Evolutionary conservation across 2,797 vertebrate genomes (phyloP).

Genomic region (Cercopithecus diana): DNA sequence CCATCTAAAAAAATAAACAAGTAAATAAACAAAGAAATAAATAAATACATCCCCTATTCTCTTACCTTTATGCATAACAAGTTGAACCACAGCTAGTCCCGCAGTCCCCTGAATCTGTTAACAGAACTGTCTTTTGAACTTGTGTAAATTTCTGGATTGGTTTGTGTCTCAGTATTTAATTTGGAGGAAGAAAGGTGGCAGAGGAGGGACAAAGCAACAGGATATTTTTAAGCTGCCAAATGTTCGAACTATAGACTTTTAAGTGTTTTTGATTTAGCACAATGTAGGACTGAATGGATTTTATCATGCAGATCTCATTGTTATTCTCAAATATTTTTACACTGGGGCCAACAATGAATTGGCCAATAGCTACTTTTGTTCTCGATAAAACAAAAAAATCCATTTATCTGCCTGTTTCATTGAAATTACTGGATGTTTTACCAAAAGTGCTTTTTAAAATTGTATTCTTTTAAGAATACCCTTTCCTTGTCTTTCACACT

Average conservation of each 20-base stretch:
- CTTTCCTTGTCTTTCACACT: neutral
- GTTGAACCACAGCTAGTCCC: neutral
- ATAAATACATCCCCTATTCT: neutral
- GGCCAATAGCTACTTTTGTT: neutral
- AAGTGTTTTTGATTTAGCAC: neutral
- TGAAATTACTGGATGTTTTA: neutral
- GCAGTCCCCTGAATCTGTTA: neutral
- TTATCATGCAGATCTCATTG: neutral
- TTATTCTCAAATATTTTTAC: neutral
- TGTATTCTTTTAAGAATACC: neutral
- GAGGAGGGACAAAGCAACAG: neutral
- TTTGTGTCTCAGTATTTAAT: neutral
- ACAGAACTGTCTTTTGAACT: neutral
- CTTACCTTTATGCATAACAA: neutral
- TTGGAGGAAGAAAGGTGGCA: neutral
- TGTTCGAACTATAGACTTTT: neutral
- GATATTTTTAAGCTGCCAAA: neutral
- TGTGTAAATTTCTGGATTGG: neutral
- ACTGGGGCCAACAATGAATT: neutral
- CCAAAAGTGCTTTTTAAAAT: neutral
- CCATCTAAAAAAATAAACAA: neutral
- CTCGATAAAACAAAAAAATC: neutral
- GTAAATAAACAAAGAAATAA: neutral
- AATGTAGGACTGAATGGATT: neutral
- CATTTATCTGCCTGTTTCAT: neutral